Percentiles rank a stretch among this genome's conserved stretches.
Conservation (phyloP, 2,797 vertebrate species). For the Propithecus perrieri region DNA sequence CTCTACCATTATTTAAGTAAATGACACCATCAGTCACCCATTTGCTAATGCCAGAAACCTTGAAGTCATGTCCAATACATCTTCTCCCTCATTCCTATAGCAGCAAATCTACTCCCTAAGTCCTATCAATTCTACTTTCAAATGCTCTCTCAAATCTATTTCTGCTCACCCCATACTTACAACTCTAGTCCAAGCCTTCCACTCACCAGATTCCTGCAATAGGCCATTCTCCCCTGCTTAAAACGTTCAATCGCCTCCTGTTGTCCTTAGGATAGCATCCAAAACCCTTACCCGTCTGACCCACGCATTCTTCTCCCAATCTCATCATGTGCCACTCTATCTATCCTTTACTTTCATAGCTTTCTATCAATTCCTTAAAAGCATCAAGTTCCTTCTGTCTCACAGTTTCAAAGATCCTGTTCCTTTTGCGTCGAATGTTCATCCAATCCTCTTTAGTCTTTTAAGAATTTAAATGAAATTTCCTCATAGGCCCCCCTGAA, state of each 20-base stretch:
- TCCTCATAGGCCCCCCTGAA: not conserved
- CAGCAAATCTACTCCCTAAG: not conserved
- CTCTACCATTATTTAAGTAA: not conserved
- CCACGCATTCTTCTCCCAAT: not conserved
- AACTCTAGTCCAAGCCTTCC: not conserved
- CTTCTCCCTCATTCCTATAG: not conserved
- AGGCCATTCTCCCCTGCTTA: not conserved
- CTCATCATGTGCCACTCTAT: not conserved
- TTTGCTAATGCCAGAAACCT: not conserved
- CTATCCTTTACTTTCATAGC: not conserved
- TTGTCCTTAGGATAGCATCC: not conserved
- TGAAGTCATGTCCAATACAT: not conserved
- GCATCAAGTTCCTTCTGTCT: not conserved
- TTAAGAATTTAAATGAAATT: not conserved
- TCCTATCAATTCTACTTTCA: not conserved
- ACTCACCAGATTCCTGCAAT: not conserved
- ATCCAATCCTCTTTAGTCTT: not conserved
- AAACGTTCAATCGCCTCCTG: not conserved
- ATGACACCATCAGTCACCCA: not conserved
- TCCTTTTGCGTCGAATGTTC: not conserved
- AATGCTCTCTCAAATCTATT: not conserved
- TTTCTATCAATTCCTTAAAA: not conserved
- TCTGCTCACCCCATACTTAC: not conserved
- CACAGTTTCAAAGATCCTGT: not conserved
- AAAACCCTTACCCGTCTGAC: not conserved